phyloP scores from a whole-genome alignment of 2,113 vertebrate genomes.

The Neofelis nebulosa region DNA sequence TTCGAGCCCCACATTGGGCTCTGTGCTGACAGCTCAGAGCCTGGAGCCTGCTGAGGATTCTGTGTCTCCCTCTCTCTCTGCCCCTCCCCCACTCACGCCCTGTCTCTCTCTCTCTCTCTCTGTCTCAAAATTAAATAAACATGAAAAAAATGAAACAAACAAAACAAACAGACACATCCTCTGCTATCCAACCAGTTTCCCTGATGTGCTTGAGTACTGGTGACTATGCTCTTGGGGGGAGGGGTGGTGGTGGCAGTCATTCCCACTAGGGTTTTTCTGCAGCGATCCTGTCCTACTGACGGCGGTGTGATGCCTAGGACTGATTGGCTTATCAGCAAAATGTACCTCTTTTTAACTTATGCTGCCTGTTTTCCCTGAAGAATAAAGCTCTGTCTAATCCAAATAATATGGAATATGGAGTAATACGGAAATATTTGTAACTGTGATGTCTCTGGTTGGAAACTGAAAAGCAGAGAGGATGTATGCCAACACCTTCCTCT shows the following conservation, averaged over 20 bases:
- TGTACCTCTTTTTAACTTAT: neutral
- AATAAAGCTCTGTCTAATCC: neutral
- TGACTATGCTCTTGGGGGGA: neutral
- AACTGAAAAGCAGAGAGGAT: constrained; percentile 11
- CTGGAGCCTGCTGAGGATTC: too few species aligned
- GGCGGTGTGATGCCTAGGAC: neutral
- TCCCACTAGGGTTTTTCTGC: neutral
- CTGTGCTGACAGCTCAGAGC: too few species aligned
- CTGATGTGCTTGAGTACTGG: neutral
- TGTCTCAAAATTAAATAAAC: too few species aligned
- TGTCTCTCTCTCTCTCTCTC: too few species aligned
- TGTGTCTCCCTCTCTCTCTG: too few species aligned
- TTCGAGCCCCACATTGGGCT: too few species aligned
- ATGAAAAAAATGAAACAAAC: too few species aligned
- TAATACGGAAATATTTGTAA: neutral
- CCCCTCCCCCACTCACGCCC: too few species aligned
- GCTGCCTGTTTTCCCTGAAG: neutral
- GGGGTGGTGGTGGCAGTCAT: neutral
- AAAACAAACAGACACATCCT: neutral
- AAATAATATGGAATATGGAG: neutral
- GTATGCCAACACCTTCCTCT: neutral
- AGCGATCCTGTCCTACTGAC: neutral
- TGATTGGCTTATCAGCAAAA: constrained; percentile 21
- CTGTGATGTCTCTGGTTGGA: neutral
- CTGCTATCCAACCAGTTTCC: neutral